These are phyloP conservation scores for Limonius californicus DNA, from an alignment of 1,140 invertebrate species.

Conservation along the genomic window DNA sequence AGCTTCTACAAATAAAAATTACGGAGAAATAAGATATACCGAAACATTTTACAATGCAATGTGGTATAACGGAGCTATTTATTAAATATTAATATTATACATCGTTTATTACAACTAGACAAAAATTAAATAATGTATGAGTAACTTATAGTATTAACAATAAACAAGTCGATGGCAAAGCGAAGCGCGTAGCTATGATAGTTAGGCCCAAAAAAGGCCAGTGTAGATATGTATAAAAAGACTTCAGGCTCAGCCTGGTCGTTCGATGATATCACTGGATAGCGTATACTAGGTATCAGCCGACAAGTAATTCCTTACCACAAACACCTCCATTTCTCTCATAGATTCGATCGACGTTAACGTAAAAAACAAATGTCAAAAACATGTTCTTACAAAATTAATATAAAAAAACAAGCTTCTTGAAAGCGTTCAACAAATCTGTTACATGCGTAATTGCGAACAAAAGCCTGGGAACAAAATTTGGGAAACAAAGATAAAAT, in stretches of 20 bases:
- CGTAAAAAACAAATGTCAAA: conserved; percentile 6
- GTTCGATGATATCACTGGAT: conserved; percentile 26
- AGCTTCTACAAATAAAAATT: too few species aligned
- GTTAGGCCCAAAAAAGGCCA: conserved; percentile 38
- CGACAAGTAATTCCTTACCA: conserved; percentile 10
- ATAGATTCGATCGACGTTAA: conserved; percentile 4
- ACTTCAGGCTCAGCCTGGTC: conserved; percentile 34
- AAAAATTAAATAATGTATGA: conserved; percentile 1
- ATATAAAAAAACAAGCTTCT: not conserved
- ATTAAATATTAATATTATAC: conserved; percentile 13
- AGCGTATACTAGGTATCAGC: conserved; percentile 12
- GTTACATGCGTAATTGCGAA: not conserved
- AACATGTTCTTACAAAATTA: not conserved
- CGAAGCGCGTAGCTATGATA: conserved; percentile 36
- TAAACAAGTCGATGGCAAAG: conserved; percentile 17
- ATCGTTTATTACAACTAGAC: conserved; percentile 7
- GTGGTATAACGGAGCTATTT: not conserved
- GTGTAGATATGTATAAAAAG: conserved; percentile 41
- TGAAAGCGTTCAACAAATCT: not conserved
- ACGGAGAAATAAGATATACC: too few species aligned
- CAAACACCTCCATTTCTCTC: not conserved
- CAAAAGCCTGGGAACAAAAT: not conserved
- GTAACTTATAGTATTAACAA: conserved; percentile 9
- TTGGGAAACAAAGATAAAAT: not conserved
- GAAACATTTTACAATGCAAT: too few species aligned